These are phyloP conservation scores for Propsilocerus akamusi DNA, from an alignment of 1,140 invertebrate species.

Conservation along the genomic window DNA sequence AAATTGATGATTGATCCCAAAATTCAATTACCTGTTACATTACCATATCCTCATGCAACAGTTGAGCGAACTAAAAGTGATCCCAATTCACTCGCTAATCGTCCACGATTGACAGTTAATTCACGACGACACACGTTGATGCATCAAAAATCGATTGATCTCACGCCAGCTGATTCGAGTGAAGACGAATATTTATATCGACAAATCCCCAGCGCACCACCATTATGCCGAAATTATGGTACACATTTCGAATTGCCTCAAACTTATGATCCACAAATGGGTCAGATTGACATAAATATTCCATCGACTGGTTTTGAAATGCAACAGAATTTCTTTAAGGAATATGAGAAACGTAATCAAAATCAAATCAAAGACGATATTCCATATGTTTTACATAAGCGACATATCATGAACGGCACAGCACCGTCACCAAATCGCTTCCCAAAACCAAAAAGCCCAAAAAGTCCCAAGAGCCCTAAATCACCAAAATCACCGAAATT, in stretches of 20 bases:
- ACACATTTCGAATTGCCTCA: conserved; percentile 41
- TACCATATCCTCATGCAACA: conserved; percentile 37
- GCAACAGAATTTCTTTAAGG: conserved; percentile 36
- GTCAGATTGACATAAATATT: conserved; percentile 21
- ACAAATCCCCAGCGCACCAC: conserved; percentile 47
- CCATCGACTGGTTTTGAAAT: conserved; percentile 31
- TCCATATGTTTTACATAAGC: conserved; percentile 62
- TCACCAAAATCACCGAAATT: conserved; percentile 30
- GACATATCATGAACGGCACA: conserved; percentile 65
- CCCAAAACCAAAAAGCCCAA: conserved; percentile 34
- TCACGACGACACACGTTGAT: conserved; percentile 54
- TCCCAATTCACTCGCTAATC: conserved; percentile 50
- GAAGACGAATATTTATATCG: conserved; percentile 57
- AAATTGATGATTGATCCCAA: conserved; percentile 28
- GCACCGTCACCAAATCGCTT: conserved; percentile 36
- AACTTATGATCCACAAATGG: conserved; percentile 19
- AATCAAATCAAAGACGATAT: conserved; percentile 37
- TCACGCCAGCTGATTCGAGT: conserved; percentile 61
- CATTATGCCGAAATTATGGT: conserved; percentile 36
- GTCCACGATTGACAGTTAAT: conserved; percentile 46
- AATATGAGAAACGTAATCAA: conserved; percentile 28
- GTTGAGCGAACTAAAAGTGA: conserved; percentile 71
- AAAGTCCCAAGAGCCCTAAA: conserved; percentile 35
- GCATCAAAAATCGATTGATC: conserved; percentile 70
- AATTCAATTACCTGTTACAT: conserved; percentile 15